Evolutionary conservation across 2,888 invertebrate species (phyloP), one percentile per base, ranked within the genome.

Genomic region (Allolobophora icterica): DNA sequence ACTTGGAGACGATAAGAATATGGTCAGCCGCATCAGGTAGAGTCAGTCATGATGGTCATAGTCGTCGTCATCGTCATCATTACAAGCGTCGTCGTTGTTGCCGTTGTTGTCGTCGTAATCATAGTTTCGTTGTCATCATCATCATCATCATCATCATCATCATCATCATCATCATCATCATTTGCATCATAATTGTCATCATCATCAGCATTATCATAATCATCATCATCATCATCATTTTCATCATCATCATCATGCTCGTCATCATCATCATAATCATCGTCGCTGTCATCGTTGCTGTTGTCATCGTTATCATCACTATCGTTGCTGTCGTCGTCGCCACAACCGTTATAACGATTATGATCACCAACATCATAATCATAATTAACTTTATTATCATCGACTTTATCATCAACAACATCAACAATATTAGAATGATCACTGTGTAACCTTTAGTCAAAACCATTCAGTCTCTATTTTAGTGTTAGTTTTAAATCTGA

Each of bases 21-120:
- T 38, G 38, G 30, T 38, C 87, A 87, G 87, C 87, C 38, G 34
- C 15, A 87, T 87, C 87, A 38, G 87, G 87, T 87, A 71, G n/a
- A 71, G 71, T 71, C n/a, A n/a, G 71, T n/a, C 71, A 71, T n/a
- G 17, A 52, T 52, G 8, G 52, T 52, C 52, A 24, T 52, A 1
- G 52, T 52, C 52, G 21, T 24, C 52, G 24, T 52, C 52, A 24
- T 52, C 24, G 6, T 52, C 52, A 4, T 21, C 52, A 19, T 45
- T 15, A 19, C 19, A 19, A n/a, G 8, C n/a, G 11, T n/a, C 30
- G 71, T 1, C 71, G n/a, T n/a, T 17, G n/a, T n/a, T n/a, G n/a
- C n/a, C 71, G n/a, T n/a, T n/a, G n/a, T n/a, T 11, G n/a, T 8
- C 6, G n/a, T 71, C 71, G 13, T 71, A 0, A n/a, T 71, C 71